phyloP scores from a whole-genome alignment of 2,113 vertebrate species.

The Actinemys pallida region DNA sequence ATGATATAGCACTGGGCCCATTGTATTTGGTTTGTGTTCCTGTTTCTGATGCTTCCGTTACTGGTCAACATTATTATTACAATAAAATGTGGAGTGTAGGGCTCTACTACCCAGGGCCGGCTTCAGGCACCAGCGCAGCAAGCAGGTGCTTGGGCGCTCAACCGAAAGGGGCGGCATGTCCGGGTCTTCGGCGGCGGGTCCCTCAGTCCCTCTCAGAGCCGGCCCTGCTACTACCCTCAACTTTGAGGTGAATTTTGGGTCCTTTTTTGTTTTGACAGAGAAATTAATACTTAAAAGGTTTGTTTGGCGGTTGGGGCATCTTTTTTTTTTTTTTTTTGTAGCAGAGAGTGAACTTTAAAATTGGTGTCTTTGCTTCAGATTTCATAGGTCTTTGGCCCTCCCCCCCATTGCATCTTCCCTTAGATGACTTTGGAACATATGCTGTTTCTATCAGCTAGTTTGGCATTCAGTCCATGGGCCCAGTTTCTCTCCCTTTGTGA shows the following conservation, averaged over 20 bases:
- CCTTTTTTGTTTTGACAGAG: background rate
- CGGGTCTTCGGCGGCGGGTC: too few relatives aligned
- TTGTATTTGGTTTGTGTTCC: rapidly evolving
- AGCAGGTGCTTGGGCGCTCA: too few relatives aligned
- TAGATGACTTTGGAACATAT: conserved; percentile 43
- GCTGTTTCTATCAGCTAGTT: conserved; percentile 13
- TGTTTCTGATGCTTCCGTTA: background rate
- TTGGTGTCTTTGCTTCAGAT: background rate
- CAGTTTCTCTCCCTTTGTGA: conserved; percentile 38
- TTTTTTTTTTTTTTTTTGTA: background rate
- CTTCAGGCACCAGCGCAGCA: too few relatives aligned
- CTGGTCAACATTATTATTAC: background rate
- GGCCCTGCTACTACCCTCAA: background rate
- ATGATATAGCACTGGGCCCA: background rate
- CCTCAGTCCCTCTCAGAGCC: too few relatives aligned
- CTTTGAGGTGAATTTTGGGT: background rate
- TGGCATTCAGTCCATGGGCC: conserved; percentile 22
- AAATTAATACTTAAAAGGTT: background rate
- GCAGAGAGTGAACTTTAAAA: background rate
- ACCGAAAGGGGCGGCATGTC: too few relatives aligned
- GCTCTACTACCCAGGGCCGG: background rate
- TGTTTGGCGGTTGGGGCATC: background rate
- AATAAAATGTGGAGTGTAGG: background rate
- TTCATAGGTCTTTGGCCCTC: background rate
- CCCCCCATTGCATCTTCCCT: background rate